Evolutionary conservation across 1,140 invertebrate species (phyloP).

Genomic region (Diploscapter pachys): DNA sequence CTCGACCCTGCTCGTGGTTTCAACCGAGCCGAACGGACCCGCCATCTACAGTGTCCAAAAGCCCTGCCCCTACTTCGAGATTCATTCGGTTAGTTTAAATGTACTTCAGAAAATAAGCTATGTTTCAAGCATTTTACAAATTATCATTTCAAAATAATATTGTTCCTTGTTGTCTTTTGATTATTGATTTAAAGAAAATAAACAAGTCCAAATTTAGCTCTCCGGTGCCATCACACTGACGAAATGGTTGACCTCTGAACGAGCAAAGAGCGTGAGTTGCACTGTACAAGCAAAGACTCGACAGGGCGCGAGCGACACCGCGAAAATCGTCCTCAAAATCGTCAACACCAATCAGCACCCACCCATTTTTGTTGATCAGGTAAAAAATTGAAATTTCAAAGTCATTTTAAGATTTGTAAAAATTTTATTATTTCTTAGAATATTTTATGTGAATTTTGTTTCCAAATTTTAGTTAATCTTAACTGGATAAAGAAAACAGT

Average conservation of each 20-base stretch:
- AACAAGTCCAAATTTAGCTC: background rate
- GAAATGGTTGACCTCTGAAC: slow-evolving; percentile 23
- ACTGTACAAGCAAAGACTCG: slow-evolving; percentile 28
- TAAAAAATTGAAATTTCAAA: too few relatives aligned
- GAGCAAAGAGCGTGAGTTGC: slow-evolving; percentile 26
- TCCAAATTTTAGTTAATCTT: too few relatives aligned
- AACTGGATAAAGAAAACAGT: too few relatives aligned
- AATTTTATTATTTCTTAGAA: too few relatives aligned
- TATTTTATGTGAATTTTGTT: too few relatives aligned
- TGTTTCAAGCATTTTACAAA: too few relatives aligned
- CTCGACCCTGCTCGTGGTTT: background rate
- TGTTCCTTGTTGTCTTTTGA: too few relatives aligned
- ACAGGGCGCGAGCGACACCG: slow-evolving; percentile 60
- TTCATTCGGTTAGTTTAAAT: slow-evolving; percentile 4
- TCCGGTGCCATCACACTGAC: slow-evolving; percentile 32
- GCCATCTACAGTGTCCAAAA: background rate
- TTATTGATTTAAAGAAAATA: background rate
- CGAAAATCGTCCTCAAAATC: slow-evolving; percentile 76
- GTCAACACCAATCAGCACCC: slow-evolving; percentile 86
- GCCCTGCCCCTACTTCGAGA: slow-evolving; percentile 31
- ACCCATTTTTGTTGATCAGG: slow-evolving; percentile 73
- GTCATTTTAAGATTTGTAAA: too few relatives aligned
- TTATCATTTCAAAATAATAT: too few relatives aligned
- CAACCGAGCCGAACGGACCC: slow-evolving; percentile 7
- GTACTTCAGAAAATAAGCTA: too few relatives aligned